phyloP scores from a whole-genome alignment of 2,113 vertebrate species.

The Puffinus mauretanicus region DNA sequence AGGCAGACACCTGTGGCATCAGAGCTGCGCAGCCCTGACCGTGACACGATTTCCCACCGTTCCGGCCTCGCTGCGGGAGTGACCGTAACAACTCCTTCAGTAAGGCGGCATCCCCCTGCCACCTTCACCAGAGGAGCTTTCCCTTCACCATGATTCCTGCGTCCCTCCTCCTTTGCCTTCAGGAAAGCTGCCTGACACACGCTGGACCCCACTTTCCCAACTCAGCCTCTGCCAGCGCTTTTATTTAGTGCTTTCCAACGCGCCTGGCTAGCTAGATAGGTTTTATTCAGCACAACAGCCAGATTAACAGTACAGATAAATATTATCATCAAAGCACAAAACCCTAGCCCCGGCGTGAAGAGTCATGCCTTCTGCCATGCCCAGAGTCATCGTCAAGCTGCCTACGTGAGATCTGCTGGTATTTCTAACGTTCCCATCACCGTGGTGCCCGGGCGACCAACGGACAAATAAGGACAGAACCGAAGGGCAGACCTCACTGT shows the following conservation, averaged over 20 bases:
- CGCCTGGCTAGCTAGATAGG: not conserved
- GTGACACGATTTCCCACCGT: not conserved
- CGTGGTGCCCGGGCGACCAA: slow-evolving; percentile 3
- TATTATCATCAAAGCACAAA: slow-evolving; percentile 43
- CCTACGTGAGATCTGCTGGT: slow-evolving; percentile 46
- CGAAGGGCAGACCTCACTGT: not conserved
- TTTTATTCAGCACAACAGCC: slow-evolving; percentile 22
- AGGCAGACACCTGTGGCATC: slow-evolving; percentile 39
- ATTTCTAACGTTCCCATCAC: slow-evolving; percentile 43
- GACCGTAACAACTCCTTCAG: not conserved
- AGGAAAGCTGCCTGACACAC: not conserved
- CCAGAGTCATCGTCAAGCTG: slow-evolving; percentile 32
- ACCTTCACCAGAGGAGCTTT: not conserved
- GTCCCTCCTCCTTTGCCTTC: not conserved
- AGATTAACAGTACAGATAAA: slow-evolving; percentile 33
- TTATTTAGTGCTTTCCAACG: slow-evolving; percentile 6
- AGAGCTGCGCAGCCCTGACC: not conserved
- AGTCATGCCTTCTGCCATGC: slow-evolving; percentile 28
- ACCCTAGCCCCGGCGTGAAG: not conserved
- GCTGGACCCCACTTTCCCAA: not conserved
- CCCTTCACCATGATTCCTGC: not conserved
- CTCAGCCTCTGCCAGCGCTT: not conserved
- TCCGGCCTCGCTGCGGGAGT: not conserved
- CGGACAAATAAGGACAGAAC: slow-evolving; percentile 65
- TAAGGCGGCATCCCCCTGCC: not conserved